Evolutionary conservation across 2,797 vertebrate species (phyloP), one percentile per base, ranked within the genome.

Genomic region (Anomalospiza imberbis): DNA sequence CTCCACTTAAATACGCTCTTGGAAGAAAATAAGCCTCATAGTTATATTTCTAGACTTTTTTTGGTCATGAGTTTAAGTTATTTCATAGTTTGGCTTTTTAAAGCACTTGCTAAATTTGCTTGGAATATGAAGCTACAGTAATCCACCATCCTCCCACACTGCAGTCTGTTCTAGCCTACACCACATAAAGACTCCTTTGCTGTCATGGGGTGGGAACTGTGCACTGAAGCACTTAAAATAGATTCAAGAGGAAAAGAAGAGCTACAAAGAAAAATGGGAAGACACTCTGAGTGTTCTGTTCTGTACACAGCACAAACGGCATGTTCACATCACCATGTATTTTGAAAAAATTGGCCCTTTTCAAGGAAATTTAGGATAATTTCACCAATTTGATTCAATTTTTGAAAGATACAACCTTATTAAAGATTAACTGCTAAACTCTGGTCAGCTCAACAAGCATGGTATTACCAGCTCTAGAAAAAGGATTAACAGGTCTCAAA

Each of bases 101-200:
- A 92, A 95, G 72, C 78, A 45, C 48, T 96, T 94, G 68, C 91
- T 96, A 95, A 93, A 94, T 91, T 84, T 89, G 42, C 84, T 77
- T 87, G n/a, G 34, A 80, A 75, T 88, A 57, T 47, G 81, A 94
- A 81, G 86, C 86, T 92, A 55, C 81, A 92, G 84, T 63, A 89
- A 94, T 94, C 66, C 81, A 87, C 88, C 13, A 5, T 80, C 95
- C 93, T 88, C 94, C 96, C 85, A 96, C 94, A 90, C 80, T 83
- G 74, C 89, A 93, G 91, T 93, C 93, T 96, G 95, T 94, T 96
- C 86, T 88, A 95, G 63, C 76, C 73, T 91, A 82, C 74, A 58
- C 67, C 42, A 76, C 79, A 88, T 61, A 88, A 89, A 95, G 87
- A 61, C 13, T 95, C 71, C 67, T 88, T 70, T 89, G 81, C 96